Conservation (phyloP, 2,797 vertebrate species). For the Peromyscus attwateri region DNA sequence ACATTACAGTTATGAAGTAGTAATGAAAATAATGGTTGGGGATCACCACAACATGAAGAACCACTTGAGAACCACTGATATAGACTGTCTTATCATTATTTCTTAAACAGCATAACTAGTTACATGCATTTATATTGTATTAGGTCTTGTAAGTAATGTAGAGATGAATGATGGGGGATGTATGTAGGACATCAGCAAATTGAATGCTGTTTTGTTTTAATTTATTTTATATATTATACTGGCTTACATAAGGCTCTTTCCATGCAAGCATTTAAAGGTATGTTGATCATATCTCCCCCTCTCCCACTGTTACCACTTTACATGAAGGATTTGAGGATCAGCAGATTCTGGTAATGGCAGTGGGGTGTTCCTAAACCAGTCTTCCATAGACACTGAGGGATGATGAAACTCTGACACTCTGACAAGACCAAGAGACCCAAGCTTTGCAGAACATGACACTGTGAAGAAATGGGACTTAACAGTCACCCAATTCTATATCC, state of each 20-base stretch:
- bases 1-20: not conserved
- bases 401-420: not conserved
- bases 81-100: not conserved
- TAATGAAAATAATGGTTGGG: not conserved
- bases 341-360: not conserved
- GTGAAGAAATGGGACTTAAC: not conserved
- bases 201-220: not conserved
- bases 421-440: not conserved
- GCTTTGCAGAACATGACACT: not conserved
- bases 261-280: not conserved
- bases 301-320: not conserved
- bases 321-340: not conserved
- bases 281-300: not conserved
- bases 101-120: not conserved
- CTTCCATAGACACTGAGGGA: not conserved
- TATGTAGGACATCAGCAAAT: not conserved
- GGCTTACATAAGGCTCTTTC: not conserved
- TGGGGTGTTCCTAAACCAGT: not conserved
- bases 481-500: not conserved
- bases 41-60: not conserved
- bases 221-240: not conserved
- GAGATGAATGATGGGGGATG: not conserved
- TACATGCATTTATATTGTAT: not conserved
- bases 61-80: not conserved
- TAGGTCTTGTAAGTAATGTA: not conserved